Percentiles rank a stretch among this genome's conserved stretches.
These are phyloP conservation scores for Aphelinus certus DNA, from an alignment of 1,140 invertebrate species.

Conservation along the genomic window DNA sequence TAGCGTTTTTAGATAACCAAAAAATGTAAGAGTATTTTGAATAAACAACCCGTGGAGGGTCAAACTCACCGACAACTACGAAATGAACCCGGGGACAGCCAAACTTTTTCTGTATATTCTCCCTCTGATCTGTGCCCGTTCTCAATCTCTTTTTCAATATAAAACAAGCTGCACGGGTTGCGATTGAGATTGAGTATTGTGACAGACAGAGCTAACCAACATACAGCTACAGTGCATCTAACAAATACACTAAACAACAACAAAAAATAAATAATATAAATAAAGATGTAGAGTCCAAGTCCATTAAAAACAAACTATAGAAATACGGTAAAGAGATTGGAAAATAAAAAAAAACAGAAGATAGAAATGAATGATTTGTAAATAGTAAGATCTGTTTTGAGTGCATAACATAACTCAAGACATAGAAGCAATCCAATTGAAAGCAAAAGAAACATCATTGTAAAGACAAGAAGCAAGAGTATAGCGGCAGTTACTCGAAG, in stretches of 20 bases:
- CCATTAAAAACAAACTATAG: conserved; percentile 41
- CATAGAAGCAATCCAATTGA: conserved; percentile 15
- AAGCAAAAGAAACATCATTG: conserved; percentile 21
- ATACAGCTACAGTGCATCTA: conserved; percentile 68
- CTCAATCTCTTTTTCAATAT: conserved; percentile 63
- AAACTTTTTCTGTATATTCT: conserved; percentile 62
- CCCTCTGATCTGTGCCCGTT: conserved; percentile 59
- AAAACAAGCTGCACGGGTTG: conserved; percentile 64
- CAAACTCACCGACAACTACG: conserved; percentile 63
- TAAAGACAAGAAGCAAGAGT: conserved; percentile 17
- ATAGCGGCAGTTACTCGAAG: neutral
- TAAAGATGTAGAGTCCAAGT: conserved; percentile 56
- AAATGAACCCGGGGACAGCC: conserved; percentile 66
- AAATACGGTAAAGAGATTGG: conserved; percentile 25
- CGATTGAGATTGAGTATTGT: conserved; percentile 63
- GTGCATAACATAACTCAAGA: conserved; percentile 32
- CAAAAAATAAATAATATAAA: conserved; percentile 66
- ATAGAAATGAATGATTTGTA: neutral
- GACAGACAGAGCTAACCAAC: conserved; percentile 66
- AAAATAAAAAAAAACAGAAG: conserved; percentile 18
- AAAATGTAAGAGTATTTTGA: conserved; percentile 55
- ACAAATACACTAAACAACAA: conserved; percentile 67
- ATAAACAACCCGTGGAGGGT: conserved; percentile 59
- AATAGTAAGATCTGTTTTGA: conserved; percentile 15
- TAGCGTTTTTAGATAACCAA: conserved; percentile 31